Evolutionary conservation across 2,113 vertebrate genomes (phyloP).

Genomic region (Trichechus manatus): DNA sequence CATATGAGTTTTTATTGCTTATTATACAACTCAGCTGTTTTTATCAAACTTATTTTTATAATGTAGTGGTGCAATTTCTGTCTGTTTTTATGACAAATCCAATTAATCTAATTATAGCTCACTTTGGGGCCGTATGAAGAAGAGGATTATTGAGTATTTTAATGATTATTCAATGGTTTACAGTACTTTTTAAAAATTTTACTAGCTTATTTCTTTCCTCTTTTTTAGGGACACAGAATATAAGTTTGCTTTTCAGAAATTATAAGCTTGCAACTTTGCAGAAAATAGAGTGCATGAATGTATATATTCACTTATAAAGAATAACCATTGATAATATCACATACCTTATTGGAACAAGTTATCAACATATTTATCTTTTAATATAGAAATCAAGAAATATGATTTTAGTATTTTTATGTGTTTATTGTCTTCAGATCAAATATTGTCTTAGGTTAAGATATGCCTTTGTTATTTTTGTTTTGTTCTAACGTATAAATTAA

Average conservation of each 20-base stretch:
- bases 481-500: background rate
- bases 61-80: background rate
- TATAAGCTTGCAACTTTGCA: background rate
- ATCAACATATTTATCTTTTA: background rate
- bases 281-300: background rate
- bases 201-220: background rate
- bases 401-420: background rate
- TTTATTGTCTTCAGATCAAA: background rate
- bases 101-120: background rate
- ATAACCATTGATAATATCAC: background rate
- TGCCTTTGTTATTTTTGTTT: background rate
- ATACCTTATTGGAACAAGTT: background rate
- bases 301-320: background rate
- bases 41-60: background rate
- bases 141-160: background rate
- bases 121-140: background rate
- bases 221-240: background rate
- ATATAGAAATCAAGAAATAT: background rate
- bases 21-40: background rate
- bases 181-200: background rate
- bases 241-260: background rate
- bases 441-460: background rate
- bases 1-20: background rate
- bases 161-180: background rate
- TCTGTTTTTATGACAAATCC: background rate